A percentile compares a stretch with the other conserved stretches of the same genome.
Evolutionary conservation across 2,113 vertebrate genomes (phyloP).

Genomic region (Marmota flaviventris): DNA sequence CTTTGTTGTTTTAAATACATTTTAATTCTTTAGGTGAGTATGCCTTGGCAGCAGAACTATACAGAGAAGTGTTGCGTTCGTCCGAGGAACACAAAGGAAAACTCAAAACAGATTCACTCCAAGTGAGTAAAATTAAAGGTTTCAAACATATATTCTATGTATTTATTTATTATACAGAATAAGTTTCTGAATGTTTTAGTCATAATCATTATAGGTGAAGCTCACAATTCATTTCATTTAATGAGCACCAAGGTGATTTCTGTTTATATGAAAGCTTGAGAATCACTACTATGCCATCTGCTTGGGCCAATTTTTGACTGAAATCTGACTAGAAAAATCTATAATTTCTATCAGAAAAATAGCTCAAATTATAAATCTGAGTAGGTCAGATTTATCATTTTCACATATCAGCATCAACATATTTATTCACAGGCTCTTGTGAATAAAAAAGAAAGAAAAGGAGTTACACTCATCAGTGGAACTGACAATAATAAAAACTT

Average conservation of each 20-base stretch:
- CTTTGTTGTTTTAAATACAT: constrained; percentile 25
- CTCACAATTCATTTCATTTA: not conserved
- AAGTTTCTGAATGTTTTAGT: not conserved
- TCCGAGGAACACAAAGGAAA: constrained; percentile 98
- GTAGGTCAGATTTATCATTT: constrained; percentile 9
- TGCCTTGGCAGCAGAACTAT: constrained; percentile 92
- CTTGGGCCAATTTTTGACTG: not conserved
- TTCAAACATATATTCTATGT: not conserved
- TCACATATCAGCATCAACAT: not conserved
- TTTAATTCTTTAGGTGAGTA: constrained; percentile 91
- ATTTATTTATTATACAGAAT: constrained; percentile 66
- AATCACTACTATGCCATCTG: not conserved
- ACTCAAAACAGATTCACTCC: constrained; percentile 98
- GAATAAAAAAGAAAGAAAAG: not conserved
- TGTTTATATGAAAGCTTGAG: not conserved
- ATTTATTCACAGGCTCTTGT: constrained; percentile 6
- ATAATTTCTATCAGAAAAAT: not conserved
- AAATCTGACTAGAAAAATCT: not conserved
- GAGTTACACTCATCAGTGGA: not conserved
- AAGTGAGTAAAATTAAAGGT: constrained; percentile 89
- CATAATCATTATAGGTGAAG: not conserved
- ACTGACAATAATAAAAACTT: not conserved
- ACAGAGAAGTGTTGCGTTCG: constrained; percentile 97
- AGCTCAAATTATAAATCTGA: not conserved
- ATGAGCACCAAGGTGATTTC: not conserved